Evolutionary conservation across 2,113 vertebrate genomes (phyloP), one percentile per base, ranked within the genome.

Genomic region (Pimephales promelas): DNA sequence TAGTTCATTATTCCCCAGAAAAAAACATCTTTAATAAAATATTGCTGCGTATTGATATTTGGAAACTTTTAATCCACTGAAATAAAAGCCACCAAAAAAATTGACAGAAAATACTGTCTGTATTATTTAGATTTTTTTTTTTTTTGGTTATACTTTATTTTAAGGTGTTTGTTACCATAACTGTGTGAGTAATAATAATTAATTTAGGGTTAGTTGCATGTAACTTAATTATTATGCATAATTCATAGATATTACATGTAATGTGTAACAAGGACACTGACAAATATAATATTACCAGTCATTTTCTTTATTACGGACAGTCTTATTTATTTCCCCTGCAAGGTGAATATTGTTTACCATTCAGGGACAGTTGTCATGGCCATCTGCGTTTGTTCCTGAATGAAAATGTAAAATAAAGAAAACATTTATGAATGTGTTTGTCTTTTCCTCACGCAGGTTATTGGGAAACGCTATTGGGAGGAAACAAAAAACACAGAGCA

Each of bases 381-480:
- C 52, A 34, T 66, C 1, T 66, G 16, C 16, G 4, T 31, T 34
- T 66, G 16, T 20, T 34, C 62, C 28, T 66, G 28, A 34, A 34
- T 34, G 28, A 20, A 66, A 20, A 13, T 1, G 36, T 72, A 2
- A 43, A 22, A 70, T 10, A 70, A 22, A 36, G 49, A 13, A 75
- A 36, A 10, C 0, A 3, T 22, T 36, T 31, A 5, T 64, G 5
- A 47, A 31, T 10, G 6, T 72, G 70, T 13, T 57, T 24, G 11
- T 24, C 1, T 79, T 71, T 56, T 11, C 59, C 56, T 72, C 14
- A 2, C 20, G 40, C 26, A 88, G 87, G 76, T 70, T 9, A n/a
- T n/a, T n/a, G n/a, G n/a, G n/a, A 88, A 85, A 18, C 87, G 85
- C 2, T 86, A 88, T 14, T 86, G 85, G 87, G 83, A 88, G 14